phyloP scores from a whole-genome alignment of 2,888 invertebrate species.

The Noctua janthe region DNA sequence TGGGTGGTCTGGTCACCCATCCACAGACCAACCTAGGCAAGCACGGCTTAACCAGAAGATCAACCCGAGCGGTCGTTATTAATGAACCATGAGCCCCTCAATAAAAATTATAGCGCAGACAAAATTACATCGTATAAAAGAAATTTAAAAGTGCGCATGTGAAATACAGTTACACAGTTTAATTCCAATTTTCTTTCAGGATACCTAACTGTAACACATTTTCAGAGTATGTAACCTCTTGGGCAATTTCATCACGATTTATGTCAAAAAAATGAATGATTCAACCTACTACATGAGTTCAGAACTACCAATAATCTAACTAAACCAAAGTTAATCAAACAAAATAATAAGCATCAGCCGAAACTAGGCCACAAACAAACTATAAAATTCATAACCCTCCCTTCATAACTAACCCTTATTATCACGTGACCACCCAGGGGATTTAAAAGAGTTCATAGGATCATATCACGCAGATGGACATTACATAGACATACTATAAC shows the following conservation, averaged over 20 bases:
- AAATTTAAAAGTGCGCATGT: not conserved
- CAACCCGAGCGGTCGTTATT: too few relatives aligned
- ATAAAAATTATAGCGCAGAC: too few relatives aligned
- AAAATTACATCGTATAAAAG: not conserved
- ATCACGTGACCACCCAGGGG: constrained; percentile 33
- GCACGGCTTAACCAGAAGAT: too few relatives aligned
- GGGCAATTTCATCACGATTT: not conserved
- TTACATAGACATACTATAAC: not conserved
- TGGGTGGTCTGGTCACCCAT: too few relatives aligned
- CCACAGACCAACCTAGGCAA: too few relatives aligned
- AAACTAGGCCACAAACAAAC: constrained; percentile 46
- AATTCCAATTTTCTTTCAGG: not conserved
- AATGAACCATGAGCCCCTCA: too few relatives aligned
- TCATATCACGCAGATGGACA: constrained; percentile 32
- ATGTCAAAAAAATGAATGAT: not conserved
- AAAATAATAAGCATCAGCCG: constrained; percentile 16
- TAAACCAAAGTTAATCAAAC: constrained; percentile 31
- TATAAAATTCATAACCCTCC: constrained; percentile 49
- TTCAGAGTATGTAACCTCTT: not conserved
- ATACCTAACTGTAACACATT: not conserved
- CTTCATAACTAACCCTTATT: constrained; percentile 41
- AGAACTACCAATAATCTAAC: constrained; percentile 1
- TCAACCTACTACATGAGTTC: not conserved
- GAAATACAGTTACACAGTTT: not conserved
- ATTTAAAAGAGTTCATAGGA: constrained; percentile 44